Evolutionary conservation across 2,888 invertebrate species (phyloP), one percentile per base, ranked within the genome.

Genomic region (Stenurella melanura): DNA sequence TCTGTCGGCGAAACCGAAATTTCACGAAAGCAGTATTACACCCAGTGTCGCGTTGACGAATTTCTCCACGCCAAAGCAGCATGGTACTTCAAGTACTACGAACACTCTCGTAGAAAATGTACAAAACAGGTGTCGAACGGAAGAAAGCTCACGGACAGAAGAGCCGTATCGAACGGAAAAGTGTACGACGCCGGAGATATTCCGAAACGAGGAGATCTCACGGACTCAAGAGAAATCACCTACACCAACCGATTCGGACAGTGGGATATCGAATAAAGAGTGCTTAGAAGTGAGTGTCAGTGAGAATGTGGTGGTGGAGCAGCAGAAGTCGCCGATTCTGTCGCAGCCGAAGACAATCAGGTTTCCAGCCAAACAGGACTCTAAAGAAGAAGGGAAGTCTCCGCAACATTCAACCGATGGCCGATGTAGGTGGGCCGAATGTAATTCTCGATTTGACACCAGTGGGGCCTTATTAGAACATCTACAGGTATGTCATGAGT

Each of bases 381-480:
- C 88, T 17, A 85, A 87, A 58, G 85, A 89, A 17, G 84, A 87
- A 42, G 83, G 83, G 81, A 87, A 82, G 87, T 83, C 80, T 79
- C 86, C 82, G 86, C 87, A 84, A 83, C 89, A 84, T 77, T 86
- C 79, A 83, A 88, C 80, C 26, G 89, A 89, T 61, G 87, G 87
- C 60, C 90, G 93, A 76, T 97, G 97, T 87, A 92, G 94, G 82
- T 97, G 97, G 97, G 93, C 94, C 87, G 94, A 95, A 86, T 97
- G 97, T 90, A 93, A 93, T 85, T 92, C 92, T 84, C 93, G 93
- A 87, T 95, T 95, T 85, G 96, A 96, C 81, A 94, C 94, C 86
- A 94, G 94, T 89, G 93, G 95, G 74, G 95, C 95, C 88, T 93
- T 97, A 82, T 91, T 96, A 86, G 96, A 96, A 89, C 97, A 97